Evolutionary conservation across 2,888 invertebrate genomes (phyloP).

Genomic region (Xestia xanthographa): DNA sequence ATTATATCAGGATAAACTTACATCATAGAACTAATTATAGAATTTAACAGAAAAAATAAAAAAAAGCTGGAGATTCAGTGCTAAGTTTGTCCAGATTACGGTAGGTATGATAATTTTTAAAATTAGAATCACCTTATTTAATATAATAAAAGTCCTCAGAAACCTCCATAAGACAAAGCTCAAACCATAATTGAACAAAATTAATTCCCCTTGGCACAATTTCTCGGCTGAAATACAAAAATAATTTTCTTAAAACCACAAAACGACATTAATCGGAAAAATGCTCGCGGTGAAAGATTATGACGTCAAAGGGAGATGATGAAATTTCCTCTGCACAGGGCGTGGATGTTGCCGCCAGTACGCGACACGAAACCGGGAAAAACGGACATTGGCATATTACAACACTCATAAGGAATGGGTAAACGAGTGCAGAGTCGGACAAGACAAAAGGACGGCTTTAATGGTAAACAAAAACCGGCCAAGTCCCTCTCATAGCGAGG

Average conservation of each 20-base stretch:
- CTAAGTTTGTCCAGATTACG: too few relatives aligned
- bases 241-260: background rate
- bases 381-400: background rate
- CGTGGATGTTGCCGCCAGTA: background rate
- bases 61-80: too few relatives aligned
- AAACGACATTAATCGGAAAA: background rate
- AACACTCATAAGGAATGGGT: background rate
- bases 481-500: too few relatives aligned
- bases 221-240: background rate
- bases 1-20: too few relatives aligned
- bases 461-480: too few relatives aligned
- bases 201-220: background rate
- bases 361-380: too few relatives aligned
- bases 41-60: too few relatives aligned
- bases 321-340: background rate
- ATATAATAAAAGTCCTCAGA: background rate
- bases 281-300: background rate
- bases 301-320: constrained; percentile 10
- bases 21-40: too few relatives aligned
- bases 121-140: too few relatives aligned
- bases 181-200: background rate
- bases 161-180: background rate
- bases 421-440: background rate
- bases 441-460: too few relatives aligned
- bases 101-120: too few relatives aligned